phyloP scores from a whole-genome alignment of 2,113 vertebrate species.

The Salvelinus namaycush region DNA sequence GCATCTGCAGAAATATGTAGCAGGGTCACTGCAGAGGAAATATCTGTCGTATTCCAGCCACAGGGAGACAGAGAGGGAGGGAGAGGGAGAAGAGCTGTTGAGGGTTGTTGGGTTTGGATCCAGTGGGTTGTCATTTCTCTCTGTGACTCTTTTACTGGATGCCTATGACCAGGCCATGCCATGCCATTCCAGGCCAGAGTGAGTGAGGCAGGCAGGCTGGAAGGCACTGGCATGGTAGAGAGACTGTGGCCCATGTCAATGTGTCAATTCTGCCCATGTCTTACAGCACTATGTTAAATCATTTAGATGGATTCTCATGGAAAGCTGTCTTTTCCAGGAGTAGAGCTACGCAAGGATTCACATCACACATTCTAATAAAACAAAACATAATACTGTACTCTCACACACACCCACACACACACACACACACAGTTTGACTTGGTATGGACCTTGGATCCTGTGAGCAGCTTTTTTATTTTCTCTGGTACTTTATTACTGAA shows the following conservation, averaged over 20 bases:
- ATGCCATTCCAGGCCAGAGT: constrained; percentile 12
- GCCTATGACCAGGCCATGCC: constrained; percentile 27
- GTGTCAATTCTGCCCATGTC: neutral
- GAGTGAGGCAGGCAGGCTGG: constrained; percentile 14
- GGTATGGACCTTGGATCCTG: neutral
- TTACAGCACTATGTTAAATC: constrained; percentile 42
- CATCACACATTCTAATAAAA: constrained; percentile 7
- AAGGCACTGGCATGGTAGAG: neutral
- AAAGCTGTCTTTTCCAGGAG: constrained; percentile 17
- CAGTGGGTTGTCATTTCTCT: constrained; percentile 41
- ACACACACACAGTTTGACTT: constrained; percentile 17
- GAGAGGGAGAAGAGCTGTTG: constrained; percentile 33
- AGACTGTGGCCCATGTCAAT: neutral
- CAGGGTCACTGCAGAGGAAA: constrained; percentile 43
- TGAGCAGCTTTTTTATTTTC: neutral
- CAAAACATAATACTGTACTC: constrained; percentile 1
- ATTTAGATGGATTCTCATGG: constrained; percentile 30
- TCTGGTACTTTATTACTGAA: too few species aligned
- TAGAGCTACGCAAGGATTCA: constrained; percentile 10
- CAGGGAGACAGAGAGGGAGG: constrained; percentile 8
- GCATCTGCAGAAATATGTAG: constrained; percentile 59
- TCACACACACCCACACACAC: constrained; percentile 10
- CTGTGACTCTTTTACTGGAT: constrained; percentile 35
- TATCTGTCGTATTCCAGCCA: constrained; percentile 63
- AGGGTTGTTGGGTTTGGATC: constrained; percentile 51